Conservation (phyloP, 2,888 invertebrate species). For the Drosophila heteroneura region DNA sequence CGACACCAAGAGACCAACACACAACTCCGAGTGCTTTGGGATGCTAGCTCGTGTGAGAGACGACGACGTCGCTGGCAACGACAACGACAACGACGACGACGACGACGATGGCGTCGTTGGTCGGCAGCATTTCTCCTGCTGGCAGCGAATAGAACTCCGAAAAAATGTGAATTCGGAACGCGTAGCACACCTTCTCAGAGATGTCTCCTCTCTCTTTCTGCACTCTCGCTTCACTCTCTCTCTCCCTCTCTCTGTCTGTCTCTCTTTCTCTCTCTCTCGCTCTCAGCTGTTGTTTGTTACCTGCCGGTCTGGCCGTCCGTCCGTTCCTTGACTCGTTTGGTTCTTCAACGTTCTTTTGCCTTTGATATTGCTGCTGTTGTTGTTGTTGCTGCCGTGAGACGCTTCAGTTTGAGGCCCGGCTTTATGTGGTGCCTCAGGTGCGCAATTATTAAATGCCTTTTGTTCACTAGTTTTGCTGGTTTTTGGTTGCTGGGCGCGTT, state of each 20-base stretch:
- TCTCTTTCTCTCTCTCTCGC: conserved; percentile 19
- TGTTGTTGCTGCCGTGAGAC: conserved; percentile 20
- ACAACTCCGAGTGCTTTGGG: conserved; percentile 29
- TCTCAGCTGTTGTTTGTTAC: conserved; percentile 62
- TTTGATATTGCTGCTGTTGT: conserved; percentile 21
- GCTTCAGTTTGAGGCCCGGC: conserved; percentile 51
- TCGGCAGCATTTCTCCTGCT: conserved; percentile 71
- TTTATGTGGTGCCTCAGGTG: conserved; percentile 69
- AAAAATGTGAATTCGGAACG: conserved; percentile 49
- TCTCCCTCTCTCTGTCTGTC: conserved; percentile 16
- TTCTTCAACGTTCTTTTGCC: conserved; percentile 42
- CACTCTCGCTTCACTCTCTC: conserved; percentile 35
- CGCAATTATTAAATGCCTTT: conserved; percentile 68
- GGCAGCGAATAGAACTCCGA: conserved; percentile 59
- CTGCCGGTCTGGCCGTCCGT: conserved; percentile 35
- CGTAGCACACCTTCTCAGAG: conserved; percentile 61
- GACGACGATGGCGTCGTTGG: conserved; percentile 29
- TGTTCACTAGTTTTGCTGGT: conserved; percentile 45
- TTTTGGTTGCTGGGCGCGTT: conserved; percentile 30
- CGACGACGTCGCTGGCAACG: conserved; percentile 31
- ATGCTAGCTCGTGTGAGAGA: conserved; percentile 58
- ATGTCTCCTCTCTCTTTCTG: conserved; percentile 37
- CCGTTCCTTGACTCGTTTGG: conserved; percentile 22
- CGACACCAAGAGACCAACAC: conserved; percentile 42
- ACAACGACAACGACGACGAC: conserved; percentile 16